phyloP scores from a whole-genome alignment of 2,888 invertebrate genomes.

The Noctua janthe region DNA sequence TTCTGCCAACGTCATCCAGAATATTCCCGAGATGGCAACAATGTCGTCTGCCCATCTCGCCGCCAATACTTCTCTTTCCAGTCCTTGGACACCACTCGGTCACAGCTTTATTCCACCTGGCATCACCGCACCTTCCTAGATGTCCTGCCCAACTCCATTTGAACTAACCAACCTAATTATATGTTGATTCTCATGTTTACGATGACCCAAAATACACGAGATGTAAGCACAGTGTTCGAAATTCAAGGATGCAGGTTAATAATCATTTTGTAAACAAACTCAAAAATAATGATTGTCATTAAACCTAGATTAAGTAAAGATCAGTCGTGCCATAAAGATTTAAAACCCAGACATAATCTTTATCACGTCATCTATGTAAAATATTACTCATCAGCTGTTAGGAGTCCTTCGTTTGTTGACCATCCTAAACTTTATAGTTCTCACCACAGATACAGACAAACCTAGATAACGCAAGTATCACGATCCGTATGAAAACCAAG shows the following conservation, averaged over 20 bases:
- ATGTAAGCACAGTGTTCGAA: too few species aligned
- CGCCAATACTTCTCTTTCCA: too few species aligned
- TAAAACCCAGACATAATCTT: background rate
- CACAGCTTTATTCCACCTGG: too few species aligned
- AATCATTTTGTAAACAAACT: constrained; percentile 1
- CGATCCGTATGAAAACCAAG: too few species aligned
- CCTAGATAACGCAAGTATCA: too few species aligned
- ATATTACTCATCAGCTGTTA: constrained; percentile 25
- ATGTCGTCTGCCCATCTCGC: too few species aligned
- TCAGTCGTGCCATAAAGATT: constrained; percentile 39
- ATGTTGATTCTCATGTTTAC: background rate
- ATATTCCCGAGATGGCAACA: too few species aligned
- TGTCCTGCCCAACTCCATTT: too few species aligned
- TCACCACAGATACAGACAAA: background rate
- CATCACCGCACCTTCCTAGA: too few species aligned
- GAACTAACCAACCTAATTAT: background rate
- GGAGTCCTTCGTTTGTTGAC: background rate
- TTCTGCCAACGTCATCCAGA: too few species aligned
- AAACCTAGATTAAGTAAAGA: constrained; percentile 10
- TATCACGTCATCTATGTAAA: background rate
- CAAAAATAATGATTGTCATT: background rate
- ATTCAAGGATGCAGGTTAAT: background rate
- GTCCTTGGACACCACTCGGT: too few species aligned
- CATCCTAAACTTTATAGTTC: constrained; percentile 1
- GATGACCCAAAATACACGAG: background rate